Conservation (phyloP, 1,140 invertebrate genomes). For the Papilio polyxenes region DNA sequence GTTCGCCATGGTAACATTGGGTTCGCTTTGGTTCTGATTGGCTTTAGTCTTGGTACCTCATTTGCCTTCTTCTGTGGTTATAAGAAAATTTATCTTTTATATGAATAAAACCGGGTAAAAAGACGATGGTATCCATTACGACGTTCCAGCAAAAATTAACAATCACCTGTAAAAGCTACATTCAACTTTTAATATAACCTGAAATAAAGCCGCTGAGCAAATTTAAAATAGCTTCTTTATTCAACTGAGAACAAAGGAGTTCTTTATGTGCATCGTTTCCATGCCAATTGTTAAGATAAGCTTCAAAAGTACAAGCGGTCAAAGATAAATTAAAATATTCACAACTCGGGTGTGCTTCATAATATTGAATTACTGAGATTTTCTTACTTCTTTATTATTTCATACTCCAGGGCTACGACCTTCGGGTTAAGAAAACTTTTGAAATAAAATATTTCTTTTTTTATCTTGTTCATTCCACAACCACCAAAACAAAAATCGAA, state of each 20-base stretch:
- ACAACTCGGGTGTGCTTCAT: conserved; percentile 4
- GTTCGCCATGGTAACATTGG: too few species aligned
- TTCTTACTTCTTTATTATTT: background rate
- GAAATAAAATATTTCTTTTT: background rate
- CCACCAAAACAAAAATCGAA: background rate
- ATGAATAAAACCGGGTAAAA: background rate
- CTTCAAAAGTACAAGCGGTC: background rate
- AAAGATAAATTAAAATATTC: conserved; percentile 2
- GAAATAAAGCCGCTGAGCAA: background rate
- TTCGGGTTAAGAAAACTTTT: background rate
- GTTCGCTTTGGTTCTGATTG: too few species aligned
- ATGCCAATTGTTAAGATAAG: conserved; percentile 17
- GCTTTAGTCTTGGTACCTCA: too few species aligned
- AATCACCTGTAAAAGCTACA: background rate
- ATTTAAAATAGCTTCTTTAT: conserved; percentile 15
- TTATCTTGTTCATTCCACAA: background rate
- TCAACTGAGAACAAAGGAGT: conserved; percentile 4
- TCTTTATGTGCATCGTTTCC: conserved; percentile 15
- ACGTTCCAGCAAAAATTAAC: background rate
- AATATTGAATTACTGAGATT: conserved; percentile 23
- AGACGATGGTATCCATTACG: background rate
- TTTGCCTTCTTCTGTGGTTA: too few species aligned
- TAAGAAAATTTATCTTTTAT: too few species aligned
- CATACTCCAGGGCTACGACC: background rate
- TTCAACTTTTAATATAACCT: background rate